A percentile compares a stretch with the other conserved stretches of the same genome.
These are phyloP conservation scores for Leptopilina clavipes DNA, from an alignment of 1,140 invertebrate species.

Conservation along the genomic window DNA sequence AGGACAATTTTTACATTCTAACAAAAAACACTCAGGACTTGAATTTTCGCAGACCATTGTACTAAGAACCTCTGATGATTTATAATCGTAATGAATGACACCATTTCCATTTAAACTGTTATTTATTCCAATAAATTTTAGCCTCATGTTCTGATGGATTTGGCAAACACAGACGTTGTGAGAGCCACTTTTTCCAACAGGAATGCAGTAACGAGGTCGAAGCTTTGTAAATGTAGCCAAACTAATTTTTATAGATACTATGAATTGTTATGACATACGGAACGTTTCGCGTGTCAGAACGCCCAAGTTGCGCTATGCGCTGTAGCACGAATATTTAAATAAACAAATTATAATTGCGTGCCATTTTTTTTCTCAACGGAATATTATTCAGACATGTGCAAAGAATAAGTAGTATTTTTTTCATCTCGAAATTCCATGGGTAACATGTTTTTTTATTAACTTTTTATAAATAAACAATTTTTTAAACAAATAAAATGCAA, in stretches of 20 bases:
- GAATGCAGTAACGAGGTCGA: slow-evolving; percentile 3
- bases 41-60: slow-evolving; percentile 11
- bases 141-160: slow-evolving; percentile 13
- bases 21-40: neutral
- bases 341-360: neutral
- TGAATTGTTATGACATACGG: too few species aligned
- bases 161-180: slow-evolving; percentile 28
- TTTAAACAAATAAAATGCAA: neutral
- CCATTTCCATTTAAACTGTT: neutral
- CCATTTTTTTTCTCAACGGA: neutral
- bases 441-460: neutral
- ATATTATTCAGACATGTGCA: neutral
- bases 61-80: neutral
- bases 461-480: neutral
- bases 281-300: neutral
- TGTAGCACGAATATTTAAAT: neutral
- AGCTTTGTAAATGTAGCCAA: neutral
- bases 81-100: neutral
- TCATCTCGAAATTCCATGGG: neutral
- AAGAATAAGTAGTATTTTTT: neutral
- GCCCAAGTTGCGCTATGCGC: neutral
- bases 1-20: slow-evolving; percentile 7
- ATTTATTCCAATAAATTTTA: neutral
- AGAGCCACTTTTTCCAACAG: slow-evolving; percentile 2
- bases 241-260: slow-evolving; percentile 25